These are phyloP conservation scores for Crotophaga sulcirostris DNA, from an alignment of 2,113 vertebrate genomes.

Conservation along the genomic window DNA sequence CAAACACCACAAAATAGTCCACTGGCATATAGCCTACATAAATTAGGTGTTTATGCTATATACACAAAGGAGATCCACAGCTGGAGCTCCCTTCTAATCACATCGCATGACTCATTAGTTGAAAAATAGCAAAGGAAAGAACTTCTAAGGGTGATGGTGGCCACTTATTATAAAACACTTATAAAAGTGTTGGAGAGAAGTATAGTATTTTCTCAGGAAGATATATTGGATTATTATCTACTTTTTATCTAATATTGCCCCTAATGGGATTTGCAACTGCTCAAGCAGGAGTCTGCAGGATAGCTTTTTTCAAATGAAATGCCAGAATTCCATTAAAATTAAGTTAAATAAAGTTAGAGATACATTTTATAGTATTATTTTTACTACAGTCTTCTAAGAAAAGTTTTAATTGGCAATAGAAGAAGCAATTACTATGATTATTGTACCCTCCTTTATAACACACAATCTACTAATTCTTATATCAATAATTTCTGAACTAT, in stretches of 20 bases:
- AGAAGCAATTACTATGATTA: neutral
- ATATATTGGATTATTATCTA: neutral
- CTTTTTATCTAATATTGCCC: neutral
- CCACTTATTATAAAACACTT: neutral
- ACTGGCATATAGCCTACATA: neutral
- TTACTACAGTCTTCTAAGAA: neutral
- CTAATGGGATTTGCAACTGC: neutral
- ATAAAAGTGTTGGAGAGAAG: neutral
- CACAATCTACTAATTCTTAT: neutral
- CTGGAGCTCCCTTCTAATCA: neutral
- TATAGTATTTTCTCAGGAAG: neutral
- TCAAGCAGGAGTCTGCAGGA: neutral
- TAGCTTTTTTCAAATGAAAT: neutral
- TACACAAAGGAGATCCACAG: neutral
- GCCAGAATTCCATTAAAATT: neutral
- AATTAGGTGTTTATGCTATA: neutral
- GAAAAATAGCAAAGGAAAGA: neutral
- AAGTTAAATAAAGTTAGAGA: neutral
- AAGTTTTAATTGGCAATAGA: neutral
- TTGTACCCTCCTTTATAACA: neutral
- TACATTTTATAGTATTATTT: neutral
- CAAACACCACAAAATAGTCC: neutral
- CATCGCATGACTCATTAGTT: too few species aligned
- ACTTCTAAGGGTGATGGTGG: neutral
- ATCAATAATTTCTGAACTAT: neutral